A percentile compares a stretch with the other conserved stretches of the same genome.
Conservation (phyloP, 2,888 invertebrate species). For the Caenorhabditis virilis region DNA sequence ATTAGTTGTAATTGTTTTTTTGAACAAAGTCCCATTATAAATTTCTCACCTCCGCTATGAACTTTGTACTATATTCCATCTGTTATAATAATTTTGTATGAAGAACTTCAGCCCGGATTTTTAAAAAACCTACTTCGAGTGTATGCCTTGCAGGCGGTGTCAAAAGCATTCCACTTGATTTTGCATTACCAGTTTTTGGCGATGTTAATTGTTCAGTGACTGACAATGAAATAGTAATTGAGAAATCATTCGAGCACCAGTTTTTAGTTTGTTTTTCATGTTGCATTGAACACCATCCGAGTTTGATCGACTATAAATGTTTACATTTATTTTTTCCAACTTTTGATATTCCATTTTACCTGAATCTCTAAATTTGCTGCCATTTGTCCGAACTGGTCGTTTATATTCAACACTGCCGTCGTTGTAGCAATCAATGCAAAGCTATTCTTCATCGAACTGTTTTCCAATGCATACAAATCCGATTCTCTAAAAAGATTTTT, state of each 20-base stretch:
- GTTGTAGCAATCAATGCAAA: conserved; percentile 81
- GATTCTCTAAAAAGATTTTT: no score
- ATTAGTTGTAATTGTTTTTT: no score
- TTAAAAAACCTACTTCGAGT: no score
- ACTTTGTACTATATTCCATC: no score
- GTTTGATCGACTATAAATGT: conserved; percentile 19
- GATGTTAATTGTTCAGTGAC: no score
- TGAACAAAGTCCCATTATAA: no score
- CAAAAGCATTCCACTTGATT: conserved; percentile 17
- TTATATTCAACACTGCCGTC: conserved; percentile 59
- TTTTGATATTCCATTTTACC: conserved; percentile 7
- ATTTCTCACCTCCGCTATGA: no score
- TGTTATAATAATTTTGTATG: no score
- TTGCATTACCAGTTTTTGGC: background rate
- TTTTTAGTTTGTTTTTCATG: conserved; percentile 45
- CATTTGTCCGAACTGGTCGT: conserved; percentile 53
- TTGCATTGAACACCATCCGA: conserved; percentile 64
- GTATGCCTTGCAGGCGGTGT: conserved; percentile 32
- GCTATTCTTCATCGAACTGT: conserved; percentile 84
- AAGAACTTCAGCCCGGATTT: no score
- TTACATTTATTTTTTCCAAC: background rate
- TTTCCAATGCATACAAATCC: conserved; percentile 90
- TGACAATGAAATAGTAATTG: conserved; percentile 44
- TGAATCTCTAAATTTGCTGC: conserved; percentile 59
- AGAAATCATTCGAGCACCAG: conserved; percentile 64